Conservation (phyloP, 1,140 invertebrate species). For the Sweltsa coloradensis region DNA sequence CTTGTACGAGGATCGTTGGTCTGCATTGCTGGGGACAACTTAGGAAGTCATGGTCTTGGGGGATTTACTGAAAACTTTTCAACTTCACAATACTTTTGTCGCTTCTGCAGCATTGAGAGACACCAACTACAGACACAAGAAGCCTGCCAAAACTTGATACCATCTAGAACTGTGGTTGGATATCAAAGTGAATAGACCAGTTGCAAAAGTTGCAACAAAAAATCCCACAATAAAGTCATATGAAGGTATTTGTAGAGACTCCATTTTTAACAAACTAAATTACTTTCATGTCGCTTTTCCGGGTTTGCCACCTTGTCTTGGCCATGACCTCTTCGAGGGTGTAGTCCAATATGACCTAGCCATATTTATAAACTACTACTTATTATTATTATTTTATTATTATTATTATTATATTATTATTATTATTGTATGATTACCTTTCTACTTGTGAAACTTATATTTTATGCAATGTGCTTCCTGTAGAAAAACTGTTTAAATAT, state of each 20-base stretch:
- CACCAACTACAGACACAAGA: no score
- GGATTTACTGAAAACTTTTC: constrained; percentile 22
- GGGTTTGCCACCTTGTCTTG: constrained; percentile 19
- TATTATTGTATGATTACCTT: no score
- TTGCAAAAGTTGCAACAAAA: no score
- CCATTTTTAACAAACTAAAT: constrained; percentile 18
- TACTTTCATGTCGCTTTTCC: constrained; percentile 20
- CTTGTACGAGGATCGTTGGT: constrained; percentile 20
- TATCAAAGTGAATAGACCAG: no score
- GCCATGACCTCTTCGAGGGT: constrained; percentile 19
- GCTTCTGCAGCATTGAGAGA: constrained; percentile 16
- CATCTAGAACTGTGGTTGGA: no score
- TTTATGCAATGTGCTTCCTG: no score
- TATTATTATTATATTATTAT: no score
- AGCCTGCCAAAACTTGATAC: no score
- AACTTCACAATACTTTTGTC: constrained; percentile 18
- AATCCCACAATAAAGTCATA: constrained; percentile 1
- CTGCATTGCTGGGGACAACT: constrained; percentile 23
- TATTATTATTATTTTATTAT: no score
- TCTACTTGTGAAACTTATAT: no score
- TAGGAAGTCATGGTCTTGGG: constrained; percentile 20
- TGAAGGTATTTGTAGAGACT: constrained; percentile 19
- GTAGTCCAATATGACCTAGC: constrained; percentile 15
- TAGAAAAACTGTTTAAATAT: no score
- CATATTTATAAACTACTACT: constrained; percentile 7